Conservation (phyloP, 2,113 vertebrate species). For the Esox niger region DNA sequence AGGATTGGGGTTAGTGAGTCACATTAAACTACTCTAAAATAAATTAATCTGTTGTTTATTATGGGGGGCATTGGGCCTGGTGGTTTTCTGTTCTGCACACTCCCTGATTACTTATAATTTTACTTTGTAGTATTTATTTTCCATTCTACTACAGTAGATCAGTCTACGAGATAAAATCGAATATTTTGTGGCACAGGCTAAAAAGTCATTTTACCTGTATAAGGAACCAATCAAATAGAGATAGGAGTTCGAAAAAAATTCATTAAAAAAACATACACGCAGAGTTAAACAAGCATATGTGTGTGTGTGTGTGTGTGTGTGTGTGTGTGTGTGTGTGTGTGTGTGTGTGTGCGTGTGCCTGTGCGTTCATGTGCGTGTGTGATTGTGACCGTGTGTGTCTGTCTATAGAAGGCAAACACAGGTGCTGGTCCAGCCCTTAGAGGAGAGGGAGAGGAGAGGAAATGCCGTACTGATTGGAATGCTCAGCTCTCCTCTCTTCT, state of each 20-base stretch:
- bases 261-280: too few relatives aligned
- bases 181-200: too few relatives aligned
- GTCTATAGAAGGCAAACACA: slow-evolving; percentile 52
- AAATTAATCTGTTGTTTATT: neutral
- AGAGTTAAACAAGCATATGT: neutral
- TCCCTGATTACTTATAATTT: too few relatives aligned
- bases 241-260: too few relatives aligned
- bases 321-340: slow-evolving; percentile 3
- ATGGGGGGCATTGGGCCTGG: too few relatives aligned
- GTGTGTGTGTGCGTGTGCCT: neutral
- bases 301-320: neutral
- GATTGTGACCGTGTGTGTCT: neutral
- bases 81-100: too few relatives aligned
- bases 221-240: too few relatives aligned
- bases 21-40: too few relatives aligned
- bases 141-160: too few relatives aligned
- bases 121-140: too few relatives aligned
- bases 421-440: slow-evolving; percentile 48
- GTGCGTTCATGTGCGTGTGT: slow-evolving; percentile 15
- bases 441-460: slow-evolving; percentile 52
- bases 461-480: slow-evolving; percentile 65
- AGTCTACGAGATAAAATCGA: too few relatives aligned
- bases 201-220: too few relatives aligned
- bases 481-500: slow-evolving; percentile 24
- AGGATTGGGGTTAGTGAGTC: neutral